Percentiles rank a stretch among this genome's conserved stretches.
These are phyloP conservation scores for Polypterus bichir DNA, from an alignment of 2,113 vertebrate genomes.

Conservation along the genomic window DNA sequence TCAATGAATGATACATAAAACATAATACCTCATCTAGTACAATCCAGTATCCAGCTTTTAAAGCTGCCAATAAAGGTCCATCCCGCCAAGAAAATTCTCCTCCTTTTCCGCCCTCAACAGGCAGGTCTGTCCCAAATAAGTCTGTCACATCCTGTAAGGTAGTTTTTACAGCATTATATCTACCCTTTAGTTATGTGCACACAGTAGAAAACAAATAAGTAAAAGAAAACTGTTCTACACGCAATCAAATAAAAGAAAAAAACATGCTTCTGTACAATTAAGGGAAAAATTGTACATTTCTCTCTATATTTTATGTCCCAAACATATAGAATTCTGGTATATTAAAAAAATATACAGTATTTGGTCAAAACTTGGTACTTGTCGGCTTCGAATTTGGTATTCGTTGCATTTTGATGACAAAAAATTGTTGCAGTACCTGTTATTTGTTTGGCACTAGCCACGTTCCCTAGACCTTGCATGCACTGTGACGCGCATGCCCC, in stretches of 20 bases:
- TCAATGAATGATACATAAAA: too few relatives aligned
- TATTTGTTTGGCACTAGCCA: too few relatives aligned
- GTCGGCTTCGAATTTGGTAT: too few relatives aligned
- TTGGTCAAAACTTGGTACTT: too few relatives aligned
- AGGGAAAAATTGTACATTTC: not conserved
- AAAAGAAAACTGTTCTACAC: not conserved
- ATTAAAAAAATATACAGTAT: too few relatives aligned
- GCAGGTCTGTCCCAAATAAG: slow-evolving; percentile 89
- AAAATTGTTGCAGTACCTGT: too few relatives aligned
- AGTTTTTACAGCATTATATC: not conserved
- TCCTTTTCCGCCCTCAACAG: slow-evolving; percentile 90
- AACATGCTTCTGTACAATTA: not conserved
- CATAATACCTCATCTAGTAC: slow-evolving; percentile 83
- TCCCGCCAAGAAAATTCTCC: slow-evolving; percentile 95
- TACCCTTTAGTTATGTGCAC: too few relatives aligned
- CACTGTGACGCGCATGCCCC: too few relatives aligned
- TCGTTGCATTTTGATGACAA: too few relatives aligned
- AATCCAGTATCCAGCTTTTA: slow-evolving; percentile 91
- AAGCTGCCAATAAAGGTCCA: slow-evolving; percentile 77
- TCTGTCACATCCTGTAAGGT: slow-evolving; percentile 79
- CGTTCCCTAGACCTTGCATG: too few relatives aligned
- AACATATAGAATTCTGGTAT: too few relatives aligned
- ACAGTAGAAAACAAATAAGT: not conserved
- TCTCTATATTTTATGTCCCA: not conserved
- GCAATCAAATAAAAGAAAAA: not conserved